Percentiles rank a stretch among this genome's conserved stretches.
Conservation (phyloP, 1,140 invertebrate genomes). For the Sesamia nonagrioides region DNA sequence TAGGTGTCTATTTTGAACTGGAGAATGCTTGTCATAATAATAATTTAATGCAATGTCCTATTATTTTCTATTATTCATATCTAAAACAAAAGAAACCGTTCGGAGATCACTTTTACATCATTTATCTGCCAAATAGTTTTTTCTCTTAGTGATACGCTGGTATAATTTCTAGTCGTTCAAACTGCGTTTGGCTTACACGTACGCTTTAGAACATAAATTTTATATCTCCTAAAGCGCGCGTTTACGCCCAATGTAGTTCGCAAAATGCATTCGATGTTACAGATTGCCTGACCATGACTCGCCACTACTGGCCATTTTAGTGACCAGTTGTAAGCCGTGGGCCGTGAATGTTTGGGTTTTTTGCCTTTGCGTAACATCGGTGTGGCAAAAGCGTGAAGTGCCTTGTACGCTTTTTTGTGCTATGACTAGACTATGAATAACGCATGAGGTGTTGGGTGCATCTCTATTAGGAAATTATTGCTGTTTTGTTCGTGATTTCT, state of each 20-base stretch:
- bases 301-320: not conserved
- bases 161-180: not conserved
- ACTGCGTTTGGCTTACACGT: not conserved
- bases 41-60: too few species aligned
- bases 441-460: not conserved
- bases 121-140: too few species aligned
- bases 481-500: not conserved
- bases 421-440: not conserved
- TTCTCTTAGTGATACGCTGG: too few species aligned
- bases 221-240: not conserved
- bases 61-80: too few species aligned
- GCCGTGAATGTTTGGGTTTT: constrained; percentile 31
- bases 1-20: too few species aligned
- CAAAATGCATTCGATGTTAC: not conserved
- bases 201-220: too few species aligned
- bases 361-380: constrained; percentile 27
- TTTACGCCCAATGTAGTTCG: too few species aligned
- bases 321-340: not conserved
- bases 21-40: too few species aligned
- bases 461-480: not conserved
- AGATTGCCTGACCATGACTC: constrained; percentile 11
- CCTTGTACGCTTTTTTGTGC: not conserved
- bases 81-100: too few species aligned
- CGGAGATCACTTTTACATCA: too few species aligned
- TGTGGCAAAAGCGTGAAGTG: constrained; percentile 7